Evolutionary conservation across 2,113 vertebrate genomes (phyloP), one percentile per base, ranked within the genome.

Genomic region (Leptocoma aspasia): DNA sequence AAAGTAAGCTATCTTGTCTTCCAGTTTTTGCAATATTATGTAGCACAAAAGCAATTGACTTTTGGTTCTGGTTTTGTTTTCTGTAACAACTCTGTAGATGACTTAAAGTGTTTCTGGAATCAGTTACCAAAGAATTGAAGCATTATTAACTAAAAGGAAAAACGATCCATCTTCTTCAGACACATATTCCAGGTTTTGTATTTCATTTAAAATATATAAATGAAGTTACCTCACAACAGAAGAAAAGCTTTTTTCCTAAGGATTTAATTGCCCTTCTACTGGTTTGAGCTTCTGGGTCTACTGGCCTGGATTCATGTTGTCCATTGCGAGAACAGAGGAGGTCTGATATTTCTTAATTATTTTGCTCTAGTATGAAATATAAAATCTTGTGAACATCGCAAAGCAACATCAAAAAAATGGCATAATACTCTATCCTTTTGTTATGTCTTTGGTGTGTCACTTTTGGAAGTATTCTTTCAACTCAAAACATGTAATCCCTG

Each of bases 91-190:
- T 72, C 18, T 44, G 1, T 95, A 65, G 78, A 66, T 85, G 53
- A 70, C 61, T 85, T 85, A 33, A 93, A 72, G 64, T 50, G 39
- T 91, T 95, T 93, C 86, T 96, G 94, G 92, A 96, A 89, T 92
- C 82, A 68, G 90, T 95, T 96, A 86, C 75, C 31, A 66, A 83
- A 72, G 71, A 90, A 92, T 37, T 83, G 79, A 92, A 94, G 45
- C 4, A 1, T 75, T 96, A 92, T 81, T 94, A 94, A 84, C 71
- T 84, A 71, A 78, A 81, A 71, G 69, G 72, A 86, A 90, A 96
- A 94, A 71, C 4, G 0, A 95, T 95, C 76, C 69, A 47, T 92
- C 92, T 94, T 94, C 72, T 90, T 95, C 72, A 90, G 77, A 44
- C 52, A 33, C 33, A 39, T 86, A 70, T 89, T 91, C 87, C 85